These are phyloP conservation scores for Pituophis catenifer DNA, from an alignment of 2,113 vertebrate species.

Conservation along the genomic window DNA sequence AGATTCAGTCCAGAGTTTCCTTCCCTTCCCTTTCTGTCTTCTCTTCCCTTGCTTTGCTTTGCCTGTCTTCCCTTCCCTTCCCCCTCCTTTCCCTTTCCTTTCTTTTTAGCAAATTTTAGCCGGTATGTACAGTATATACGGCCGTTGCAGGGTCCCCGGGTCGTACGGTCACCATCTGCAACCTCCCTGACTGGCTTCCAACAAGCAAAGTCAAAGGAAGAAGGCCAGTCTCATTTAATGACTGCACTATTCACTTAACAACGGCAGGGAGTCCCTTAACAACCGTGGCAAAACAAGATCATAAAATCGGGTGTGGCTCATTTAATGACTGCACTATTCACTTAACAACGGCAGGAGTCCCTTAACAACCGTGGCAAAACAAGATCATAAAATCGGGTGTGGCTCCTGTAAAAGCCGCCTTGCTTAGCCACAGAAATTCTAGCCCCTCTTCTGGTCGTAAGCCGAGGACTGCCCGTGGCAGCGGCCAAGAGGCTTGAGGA, in stretches of 20 bases:
- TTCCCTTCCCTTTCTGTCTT: not conserved
- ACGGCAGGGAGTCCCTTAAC: not conserved
- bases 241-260: not conserved
- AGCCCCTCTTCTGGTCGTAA: not conserved
- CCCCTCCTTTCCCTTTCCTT: not conserved
- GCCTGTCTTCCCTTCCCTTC: no score
- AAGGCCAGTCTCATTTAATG: not conserved
- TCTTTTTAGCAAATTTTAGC: not conserved
- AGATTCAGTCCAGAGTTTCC: not conserved
- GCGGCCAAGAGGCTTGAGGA: not conserved
- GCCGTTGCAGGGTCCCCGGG: no score
- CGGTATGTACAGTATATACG: not conserved
- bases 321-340: not conserved
- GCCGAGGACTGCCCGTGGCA: not conserved
- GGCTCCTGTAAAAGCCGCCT: not conserved
- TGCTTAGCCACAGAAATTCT: not conserved
- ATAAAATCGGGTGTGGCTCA: not conserved
- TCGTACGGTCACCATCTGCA: rapidly evolving
- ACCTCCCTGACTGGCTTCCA: not conserved
- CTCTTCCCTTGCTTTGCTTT: no score
- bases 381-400: not conserved
- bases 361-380: not conserved
- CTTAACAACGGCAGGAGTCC: no score
- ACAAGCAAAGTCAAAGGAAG: not conserved
- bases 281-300: not conserved